Percentiles rank a stretch among this genome's conserved stretches.
These are phyloP conservation scores for Scolopax rusticola DNA, from an alignment of 2,797 vertebrate genomes.

Conservation along the genomic window DNA sequence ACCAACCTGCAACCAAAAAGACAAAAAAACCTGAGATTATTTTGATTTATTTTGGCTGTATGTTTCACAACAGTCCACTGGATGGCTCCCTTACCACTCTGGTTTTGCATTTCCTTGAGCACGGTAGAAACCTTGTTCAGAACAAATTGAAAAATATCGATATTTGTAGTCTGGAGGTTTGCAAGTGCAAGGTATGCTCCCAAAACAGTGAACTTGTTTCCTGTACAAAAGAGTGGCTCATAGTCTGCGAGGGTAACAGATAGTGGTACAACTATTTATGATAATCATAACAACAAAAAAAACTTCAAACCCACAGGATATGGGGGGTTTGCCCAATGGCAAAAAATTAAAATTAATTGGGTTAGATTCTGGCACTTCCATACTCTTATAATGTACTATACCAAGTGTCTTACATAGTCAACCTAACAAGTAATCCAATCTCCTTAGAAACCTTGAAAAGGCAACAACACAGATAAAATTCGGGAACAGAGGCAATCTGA, in stretches of 20 bases:
- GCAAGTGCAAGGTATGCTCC: background rate
- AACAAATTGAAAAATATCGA: background rate
- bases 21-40: background rate
- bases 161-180: background rate
- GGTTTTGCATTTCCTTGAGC: background rate
- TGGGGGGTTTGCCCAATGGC: too few species aligned
- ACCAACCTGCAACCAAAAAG: background rate
- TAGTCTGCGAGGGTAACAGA: accelerated
- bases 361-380: background rate
- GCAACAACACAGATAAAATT: background rate
- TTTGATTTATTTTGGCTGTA: background rate
- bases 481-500: background rate
- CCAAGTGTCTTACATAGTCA: background rate
- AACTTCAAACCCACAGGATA: accelerated
- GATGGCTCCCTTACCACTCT: slow-evolving; percentile 5
- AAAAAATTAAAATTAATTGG: background rate
- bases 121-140: background rate
- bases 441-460: background rate
- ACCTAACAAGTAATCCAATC: too few species aligned
- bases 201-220: background rate
- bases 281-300: background rate
- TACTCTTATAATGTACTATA: background rate
- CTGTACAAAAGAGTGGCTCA: background rate
- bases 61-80: background rate
- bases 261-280: background rate